Base-by-base conservation (phyloP, 2,797 vertebrate genomes). In the Lateolabrax maculatus region DNA sequence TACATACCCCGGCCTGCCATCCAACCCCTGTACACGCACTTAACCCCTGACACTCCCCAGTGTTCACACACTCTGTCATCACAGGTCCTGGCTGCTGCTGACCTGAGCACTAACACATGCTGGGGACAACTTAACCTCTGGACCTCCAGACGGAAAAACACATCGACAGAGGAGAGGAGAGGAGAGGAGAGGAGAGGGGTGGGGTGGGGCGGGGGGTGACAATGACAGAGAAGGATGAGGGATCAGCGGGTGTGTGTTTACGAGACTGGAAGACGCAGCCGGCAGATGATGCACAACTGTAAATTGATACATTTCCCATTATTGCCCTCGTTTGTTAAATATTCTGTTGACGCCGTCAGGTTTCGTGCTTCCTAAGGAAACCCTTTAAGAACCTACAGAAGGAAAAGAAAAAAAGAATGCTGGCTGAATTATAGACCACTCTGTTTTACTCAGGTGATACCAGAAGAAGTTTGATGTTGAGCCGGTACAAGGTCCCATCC, bases 41-140 rank as follows among this genome's bases (percentile, higher is more conserved):
- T 93, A 90, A 93, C 91, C 91, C 85, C 83, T 90, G 92, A 90
- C 89, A 77, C 84, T 74, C 80, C 67, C 69, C 79, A 65, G 88
- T 34, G 1, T 90, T 92, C 89, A 89, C 86, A 92, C 90, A 91
- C 90, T 93, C 90, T 90, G 92, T 93, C 92, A 93, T 91, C 92
- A 83, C 89, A 79, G 78, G 85, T 79, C 88, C 79, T 48, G 73
- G 88, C 86, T 88, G 90, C 85, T 87, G 84, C 88, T 93, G 93
- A 92, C 92, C 92, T 82, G 92, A 91, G 92, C 84, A 76, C 84
- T 25, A 85, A 91, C 92, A 93, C 92, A 93, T 92, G 92, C 91
- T 92, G 92, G 76, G 91, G 87, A 91, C 90, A 90, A 92, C 88
- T 93, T 93, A 93, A 93, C 92, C 92, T 85, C 86, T 77, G 87